Conservation (phyloP, 1,140 invertebrate species). For the Varroa destructor region DNA sequence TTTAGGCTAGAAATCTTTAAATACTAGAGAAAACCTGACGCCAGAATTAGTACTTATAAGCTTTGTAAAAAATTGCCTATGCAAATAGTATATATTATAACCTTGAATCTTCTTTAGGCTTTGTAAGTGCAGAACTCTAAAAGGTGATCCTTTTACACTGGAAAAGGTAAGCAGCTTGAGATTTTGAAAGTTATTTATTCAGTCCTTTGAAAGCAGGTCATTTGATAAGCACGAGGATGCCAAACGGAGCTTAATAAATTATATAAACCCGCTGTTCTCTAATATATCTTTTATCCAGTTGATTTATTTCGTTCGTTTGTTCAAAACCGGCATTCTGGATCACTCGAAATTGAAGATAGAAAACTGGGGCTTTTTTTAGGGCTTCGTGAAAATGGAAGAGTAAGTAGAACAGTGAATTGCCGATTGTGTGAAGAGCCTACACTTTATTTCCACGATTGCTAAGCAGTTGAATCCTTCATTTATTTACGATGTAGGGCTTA, state of each 20-base stretch:
- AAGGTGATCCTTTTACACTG: conserved; percentile 38
- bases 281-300: too few relatives aligned
- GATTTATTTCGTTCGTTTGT: too few relatives aligned
- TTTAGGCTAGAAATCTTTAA: too few relatives aligned
- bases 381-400: too few relatives aligned
- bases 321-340: too few relatives aligned
- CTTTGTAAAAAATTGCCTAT: background rate
- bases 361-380: too few relatives aligned
- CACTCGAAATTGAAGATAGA: too few relatives aligned
- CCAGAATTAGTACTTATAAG: too few relatives aligned
- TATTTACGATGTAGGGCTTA: background rate
- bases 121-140: background rate
- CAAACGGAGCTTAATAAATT: conserved; percentile 74
- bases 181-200: conserved; percentile 74
- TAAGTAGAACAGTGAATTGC: too few relatives aligned
- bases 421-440: too few relatives aligned
- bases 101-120: background rate
- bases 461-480: background rate
- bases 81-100: conserved; percentile 21
- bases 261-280: conserved; percentile 72
- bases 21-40: too few relatives aligned
- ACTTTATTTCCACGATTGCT: too few relatives aligned
- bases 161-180: conserved; percentile 62
- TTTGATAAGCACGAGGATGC: conserved; percentile 78
- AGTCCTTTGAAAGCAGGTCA: conserved; percentile 66